Conservation (phyloP, 2,113 vertebrate genomes). For the Rhinogobius similis region DNA sequence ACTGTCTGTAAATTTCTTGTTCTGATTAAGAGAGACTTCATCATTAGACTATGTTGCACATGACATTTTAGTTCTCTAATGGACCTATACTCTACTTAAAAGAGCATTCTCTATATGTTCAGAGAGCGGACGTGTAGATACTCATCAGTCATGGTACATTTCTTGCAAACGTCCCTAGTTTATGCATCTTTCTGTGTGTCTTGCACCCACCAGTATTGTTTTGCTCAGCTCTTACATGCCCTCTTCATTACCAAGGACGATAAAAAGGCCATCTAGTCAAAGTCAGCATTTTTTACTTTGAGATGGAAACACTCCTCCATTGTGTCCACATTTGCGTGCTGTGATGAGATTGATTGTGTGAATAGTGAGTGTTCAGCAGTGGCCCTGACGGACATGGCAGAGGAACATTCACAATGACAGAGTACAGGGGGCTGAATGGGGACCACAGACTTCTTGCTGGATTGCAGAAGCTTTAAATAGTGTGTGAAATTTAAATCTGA, state of each 20-base stretch:
- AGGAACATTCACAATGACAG: slow-evolving; percentile 43
- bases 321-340: slow-evolving; percentile 37
- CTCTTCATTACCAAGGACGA: slow-evolving; percentile 21
- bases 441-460: slow-evolving; percentile 41
- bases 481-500: slow-evolving; percentile 54
- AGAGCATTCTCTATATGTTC: no score
- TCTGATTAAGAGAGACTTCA: not conserved
- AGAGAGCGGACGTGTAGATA: not conserved
- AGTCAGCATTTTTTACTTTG: slow-evolving; percentile 45
- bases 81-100: not conserved
- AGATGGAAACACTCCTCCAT: slow-evolving; percentile 37
- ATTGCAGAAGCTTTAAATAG: slow-evolving; percentile 64
- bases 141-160: not conserved
- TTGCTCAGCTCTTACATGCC: slow-evolving; percentile 20
- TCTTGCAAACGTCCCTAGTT: not conserved
- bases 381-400: slow-evolving; percentile 44
- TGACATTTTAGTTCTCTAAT: not conserved
- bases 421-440: slow-evolving; percentile 44
- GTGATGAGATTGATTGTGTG: slow-evolving; percentile 62
- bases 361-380: slow-evolving; percentile 63
- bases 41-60: not conserved
- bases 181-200: slow-evolving; percentile 2
- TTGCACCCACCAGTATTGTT: not conserved
- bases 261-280: slow-evolving; percentile 17
- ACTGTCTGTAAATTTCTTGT: not conserved